These are phyloP conservation scores for Sericinus montela DNA, from an alignment of 2,888 invertebrate genomes.

Conservation along the genomic window DNA sequence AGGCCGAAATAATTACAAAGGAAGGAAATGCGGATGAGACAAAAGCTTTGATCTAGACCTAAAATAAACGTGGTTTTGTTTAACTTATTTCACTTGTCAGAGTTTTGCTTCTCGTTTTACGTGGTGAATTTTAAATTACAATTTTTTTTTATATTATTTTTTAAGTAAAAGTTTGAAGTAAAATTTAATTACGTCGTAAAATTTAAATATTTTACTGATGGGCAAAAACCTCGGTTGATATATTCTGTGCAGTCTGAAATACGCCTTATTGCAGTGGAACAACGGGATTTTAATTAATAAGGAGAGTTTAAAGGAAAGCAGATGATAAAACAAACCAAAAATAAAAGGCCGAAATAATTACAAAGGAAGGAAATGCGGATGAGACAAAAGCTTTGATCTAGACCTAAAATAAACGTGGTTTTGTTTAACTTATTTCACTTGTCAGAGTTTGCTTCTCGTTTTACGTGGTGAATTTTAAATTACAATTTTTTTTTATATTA, in stretches of 20 bases:
- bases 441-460: slow-evolving; percentile 28
- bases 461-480: too few relatives aligned
- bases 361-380: slow-evolving; percentile 1
- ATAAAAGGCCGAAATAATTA: not conserved
- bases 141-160: too few relatives aligned
- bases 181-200: too few relatives aligned
- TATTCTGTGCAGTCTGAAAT: too few relatives aligned
- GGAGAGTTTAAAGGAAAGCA: not conserved
- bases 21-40: slow-evolving; percentile 1
- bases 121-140: too few relatives aligned
- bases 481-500: too few relatives aligned
- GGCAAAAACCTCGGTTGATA: too few relatives aligned
- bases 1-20: slow-evolving; percentile 1
- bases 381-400: slow-evolving; percentile 19
- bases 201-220: too few relatives aligned
- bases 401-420: slow-evolving; percentile 22
- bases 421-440: slow-evolving; percentile 26
- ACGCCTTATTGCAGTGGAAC: too few relatives aligned
- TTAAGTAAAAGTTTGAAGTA: too few relatives aligned
- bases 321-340: not conserved
- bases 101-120: too few relatives aligned
- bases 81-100: slow-evolving; percentile 27
- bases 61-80: slow-evolving; percentile 17
- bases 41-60: slow-evolving; percentile 24
- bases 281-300: not conserved